Evolutionary conservation across 2,888 invertebrate genomes (phyloP).

Genomic region (Lasioglossum marginatum): DNA sequence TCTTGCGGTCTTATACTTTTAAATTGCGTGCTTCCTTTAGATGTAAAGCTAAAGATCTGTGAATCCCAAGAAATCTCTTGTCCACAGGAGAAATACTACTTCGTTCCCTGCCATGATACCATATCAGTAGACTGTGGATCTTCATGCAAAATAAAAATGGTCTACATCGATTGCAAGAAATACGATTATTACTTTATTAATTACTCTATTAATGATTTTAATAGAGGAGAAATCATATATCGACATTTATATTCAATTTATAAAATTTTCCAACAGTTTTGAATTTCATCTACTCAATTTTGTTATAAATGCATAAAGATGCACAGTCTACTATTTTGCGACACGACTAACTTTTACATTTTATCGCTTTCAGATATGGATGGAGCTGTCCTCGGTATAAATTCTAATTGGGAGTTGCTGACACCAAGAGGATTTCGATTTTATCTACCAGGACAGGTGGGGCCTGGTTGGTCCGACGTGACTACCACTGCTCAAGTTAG

Average conservation of each 20-base stretch:
- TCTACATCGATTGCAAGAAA: no score
- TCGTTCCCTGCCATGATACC: neutral
- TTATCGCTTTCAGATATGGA: slow-evolving; percentile 74
- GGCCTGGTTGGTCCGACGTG: slow-evolving; percentile 89
- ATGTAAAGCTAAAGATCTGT: neutral
- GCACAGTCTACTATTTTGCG: neutral
- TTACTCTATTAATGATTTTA: no score
- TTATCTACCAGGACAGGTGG: slow-evolving; percentile 89
- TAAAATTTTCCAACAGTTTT: no score
- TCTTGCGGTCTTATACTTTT: neutral
- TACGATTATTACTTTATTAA: no score
- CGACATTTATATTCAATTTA: no score
- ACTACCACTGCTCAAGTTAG: slow-evolving; percentile 85
- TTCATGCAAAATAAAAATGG: no score
- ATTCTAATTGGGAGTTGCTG: slow-evolving; percentile 89
- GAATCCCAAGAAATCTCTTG: neutral
- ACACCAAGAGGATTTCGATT: slow-evolving; percentile 89
- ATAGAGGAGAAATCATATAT: no score
- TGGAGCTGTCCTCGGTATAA: slow-evolving; percentile 77
- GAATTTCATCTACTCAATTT: no score
- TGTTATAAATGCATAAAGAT: no score
- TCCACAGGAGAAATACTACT: neutral
- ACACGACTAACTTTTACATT: neutral
- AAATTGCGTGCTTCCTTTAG: neutral
- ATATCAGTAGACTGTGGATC: neutral